phyloP scores from a whole-genome alignment of 2,113 vertebrate species.

The Drymodes brunneopygia region DNA sequence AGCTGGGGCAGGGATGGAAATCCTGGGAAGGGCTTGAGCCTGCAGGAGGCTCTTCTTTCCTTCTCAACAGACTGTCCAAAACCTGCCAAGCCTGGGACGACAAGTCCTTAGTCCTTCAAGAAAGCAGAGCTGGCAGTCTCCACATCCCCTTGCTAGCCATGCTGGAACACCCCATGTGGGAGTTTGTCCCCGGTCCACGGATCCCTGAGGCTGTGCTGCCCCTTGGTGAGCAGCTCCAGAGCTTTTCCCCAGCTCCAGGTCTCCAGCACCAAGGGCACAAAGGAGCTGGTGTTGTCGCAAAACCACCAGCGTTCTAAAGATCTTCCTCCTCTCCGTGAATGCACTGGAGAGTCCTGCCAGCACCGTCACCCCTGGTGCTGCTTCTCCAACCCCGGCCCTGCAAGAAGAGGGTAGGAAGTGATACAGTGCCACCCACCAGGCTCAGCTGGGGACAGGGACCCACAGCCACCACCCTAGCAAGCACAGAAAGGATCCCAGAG shows the following conservation, averaged over 20 bases:
- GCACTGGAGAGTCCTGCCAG: background rate
- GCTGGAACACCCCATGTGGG: background rate
- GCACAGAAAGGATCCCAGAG: background rate
- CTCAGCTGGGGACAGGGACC: background rate
- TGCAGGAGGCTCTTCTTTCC: background rate
- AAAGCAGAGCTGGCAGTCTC: background rate
- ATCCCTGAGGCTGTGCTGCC: background rate
- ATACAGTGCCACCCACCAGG: background rate
- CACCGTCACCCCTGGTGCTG: background rate
- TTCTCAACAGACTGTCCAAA: background rate
- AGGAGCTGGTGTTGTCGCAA: background rate
- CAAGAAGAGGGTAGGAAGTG: background rate
- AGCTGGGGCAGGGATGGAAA: background rate
- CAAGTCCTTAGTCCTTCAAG: background rate
- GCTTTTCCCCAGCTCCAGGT: background rate
- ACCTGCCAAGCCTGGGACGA: rapidly evolving
- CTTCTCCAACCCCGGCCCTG: background rate
- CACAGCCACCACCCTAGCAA: rapidly evolving
- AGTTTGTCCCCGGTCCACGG: background rate
- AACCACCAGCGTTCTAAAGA: rapidly evolving
- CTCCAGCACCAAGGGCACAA: background rate
- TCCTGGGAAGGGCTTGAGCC: background rate
- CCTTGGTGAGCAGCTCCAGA: background rate
- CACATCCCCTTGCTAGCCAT: background rate
- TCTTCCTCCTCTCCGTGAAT: background rate